These are phyloP conservation scores for Crocodylus rhombifer DNA, from an alignment of 2,797 vertebrate species.

Conservation along the genomic window DNA sequence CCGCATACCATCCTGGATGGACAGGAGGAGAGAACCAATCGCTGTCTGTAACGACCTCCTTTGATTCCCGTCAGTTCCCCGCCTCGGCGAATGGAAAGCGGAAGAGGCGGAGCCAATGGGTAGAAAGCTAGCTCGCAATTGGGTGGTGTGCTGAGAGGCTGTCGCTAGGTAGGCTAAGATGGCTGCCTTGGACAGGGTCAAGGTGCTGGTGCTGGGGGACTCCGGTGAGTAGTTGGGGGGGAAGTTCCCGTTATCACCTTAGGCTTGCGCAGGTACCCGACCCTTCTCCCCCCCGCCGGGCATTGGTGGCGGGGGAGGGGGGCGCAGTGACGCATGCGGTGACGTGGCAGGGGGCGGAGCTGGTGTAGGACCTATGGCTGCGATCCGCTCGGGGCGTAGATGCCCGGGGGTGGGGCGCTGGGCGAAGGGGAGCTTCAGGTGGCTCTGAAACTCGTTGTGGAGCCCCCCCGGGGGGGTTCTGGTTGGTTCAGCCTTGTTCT, in stretches of 20 bases:
- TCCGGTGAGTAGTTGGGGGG: conserved; percentile 85
- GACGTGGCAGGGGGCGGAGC: no score
- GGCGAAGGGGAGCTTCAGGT: no score
- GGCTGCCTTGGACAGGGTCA: conserved; percentile 95
- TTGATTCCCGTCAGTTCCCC: rapidly evolving
- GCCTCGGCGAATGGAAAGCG: rapidly evolving
- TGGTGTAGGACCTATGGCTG: no score
- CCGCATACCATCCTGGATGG: not conserved
- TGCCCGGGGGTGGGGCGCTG: not conserved
- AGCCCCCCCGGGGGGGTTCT: no score
- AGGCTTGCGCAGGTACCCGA: no score
- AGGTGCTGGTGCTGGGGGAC: conserved; percentile 96
- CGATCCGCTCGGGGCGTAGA: no score
- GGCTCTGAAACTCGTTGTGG: no score
- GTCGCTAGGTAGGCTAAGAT: conserved; percentile 77
- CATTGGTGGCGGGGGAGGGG: no score
- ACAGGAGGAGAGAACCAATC: rapidly evolving
- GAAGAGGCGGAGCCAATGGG: rapidly evolving
- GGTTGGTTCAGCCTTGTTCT: no score
- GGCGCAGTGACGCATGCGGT: no score
- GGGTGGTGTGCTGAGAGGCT: not conserved
- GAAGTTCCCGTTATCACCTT: no score
- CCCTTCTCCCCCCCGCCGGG: no score
- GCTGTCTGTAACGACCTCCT: rapidly evolving
- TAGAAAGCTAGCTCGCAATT: not conserved